These are phyloP conservation scores for Tetanocera ferruginea DNA, from an alignment of 2,888 invertebrate species.

Conservation along the genomic window DNA sequence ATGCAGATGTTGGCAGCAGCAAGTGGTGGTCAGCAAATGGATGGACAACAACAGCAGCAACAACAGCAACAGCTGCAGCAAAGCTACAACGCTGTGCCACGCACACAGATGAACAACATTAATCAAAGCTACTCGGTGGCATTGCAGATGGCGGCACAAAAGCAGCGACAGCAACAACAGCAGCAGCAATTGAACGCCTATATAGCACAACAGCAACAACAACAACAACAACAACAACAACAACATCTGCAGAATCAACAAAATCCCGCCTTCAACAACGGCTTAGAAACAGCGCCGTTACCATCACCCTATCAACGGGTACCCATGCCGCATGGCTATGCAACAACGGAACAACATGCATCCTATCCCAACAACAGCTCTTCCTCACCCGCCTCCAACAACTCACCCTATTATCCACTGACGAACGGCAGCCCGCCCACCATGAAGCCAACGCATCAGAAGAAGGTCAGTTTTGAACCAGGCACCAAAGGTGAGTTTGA, in stretches of 20 bases:
- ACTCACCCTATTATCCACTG: slow-evolving; percentile 52
- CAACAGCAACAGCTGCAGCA: slow-evolving; percentile 58
- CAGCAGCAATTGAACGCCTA: slow-evolving; percentile 55
- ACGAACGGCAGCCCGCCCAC: slow-evolving; percentile 57
- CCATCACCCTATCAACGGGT: slow-evolving; percentile 75
- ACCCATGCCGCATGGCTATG: slow-evolving; percentile 75
- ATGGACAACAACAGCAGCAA: slow-evolving; percentile 60
- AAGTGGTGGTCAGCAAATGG: slow-evolving; percentile 53
- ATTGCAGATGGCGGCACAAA: slow-evolving; percentile 42
- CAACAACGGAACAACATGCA: slow-evolving; percentile 69
- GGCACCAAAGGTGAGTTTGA: slow-evolving; percentile 79
- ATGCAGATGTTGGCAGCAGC: slow-evolving; percentile 58
- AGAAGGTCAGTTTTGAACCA: slow-evolving; percentile 82
- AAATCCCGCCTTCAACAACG: slow-evolving; percentile 33
- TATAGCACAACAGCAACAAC: slow-evolving; percentile 56
- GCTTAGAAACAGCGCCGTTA: slow-evolving; percentile 47
- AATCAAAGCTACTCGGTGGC: slow-evolving; percentile 46
- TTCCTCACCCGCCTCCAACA: slow-evolving; percentile 58
- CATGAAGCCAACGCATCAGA: slow-evolving; percentile 73
- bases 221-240: slow-evolving; percentile 39
- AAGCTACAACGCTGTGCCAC: slow-evolving; percentile 54
- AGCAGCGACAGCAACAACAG: slow-evolving; percentile 53
- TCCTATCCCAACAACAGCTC: slow-evolving; percentile 47
- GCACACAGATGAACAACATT: slow-evolving; percentile 46
- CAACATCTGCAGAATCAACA: no score